These are phyloP conservation scores for Marcusenius ussheri DNA, from an alignment of 2,113 vertebrate species.

Conservation along the genomic window DNA sequence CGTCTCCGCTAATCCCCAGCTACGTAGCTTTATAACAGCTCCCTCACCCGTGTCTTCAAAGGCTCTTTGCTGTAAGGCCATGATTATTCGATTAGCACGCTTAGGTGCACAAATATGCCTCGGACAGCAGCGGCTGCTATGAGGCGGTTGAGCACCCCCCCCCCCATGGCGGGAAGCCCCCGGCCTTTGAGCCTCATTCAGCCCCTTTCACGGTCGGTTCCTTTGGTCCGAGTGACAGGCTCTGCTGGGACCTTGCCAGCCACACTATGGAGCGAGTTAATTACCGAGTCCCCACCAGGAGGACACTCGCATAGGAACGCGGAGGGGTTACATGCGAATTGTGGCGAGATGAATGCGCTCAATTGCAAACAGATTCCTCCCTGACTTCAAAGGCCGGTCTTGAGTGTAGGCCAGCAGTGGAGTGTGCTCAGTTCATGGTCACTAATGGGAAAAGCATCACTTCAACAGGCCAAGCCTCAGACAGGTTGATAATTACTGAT, in stretches of 20 bases:
- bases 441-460: constrained; percentile 17
- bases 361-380: constrained; percentile 23
- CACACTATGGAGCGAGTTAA: constrained; percentile 9
- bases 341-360: constrained; percentile 10
- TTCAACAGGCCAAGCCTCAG: not conserved
- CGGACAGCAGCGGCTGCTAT: not conserved
- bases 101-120: not conserved
- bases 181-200: not conserved
- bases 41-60: constrained; percentile 8
- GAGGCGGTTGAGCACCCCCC: not conserved
- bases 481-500: not conserved
- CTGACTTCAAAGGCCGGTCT: constrained; percentile 18
- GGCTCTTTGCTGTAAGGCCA: not conserved
- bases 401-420: constrained; percentile 10
- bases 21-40: not conserved
- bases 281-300: constrained; percentile 11
- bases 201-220: not conserved
- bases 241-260: not conserved
- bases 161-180: not conserved
- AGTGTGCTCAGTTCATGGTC: constrained; percentile 12
- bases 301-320: not conserved
- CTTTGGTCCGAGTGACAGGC: not conserved
- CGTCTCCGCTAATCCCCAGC: not conserved
- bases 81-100: constrained; percentile 12
- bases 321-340: not conserved